Evolutionary conservation across 2,888 invertebrate genomes (phyloP), one percentile per base, ranked within the genome.

Genomic region (Sphaerophoria rueppellii): DNA sequence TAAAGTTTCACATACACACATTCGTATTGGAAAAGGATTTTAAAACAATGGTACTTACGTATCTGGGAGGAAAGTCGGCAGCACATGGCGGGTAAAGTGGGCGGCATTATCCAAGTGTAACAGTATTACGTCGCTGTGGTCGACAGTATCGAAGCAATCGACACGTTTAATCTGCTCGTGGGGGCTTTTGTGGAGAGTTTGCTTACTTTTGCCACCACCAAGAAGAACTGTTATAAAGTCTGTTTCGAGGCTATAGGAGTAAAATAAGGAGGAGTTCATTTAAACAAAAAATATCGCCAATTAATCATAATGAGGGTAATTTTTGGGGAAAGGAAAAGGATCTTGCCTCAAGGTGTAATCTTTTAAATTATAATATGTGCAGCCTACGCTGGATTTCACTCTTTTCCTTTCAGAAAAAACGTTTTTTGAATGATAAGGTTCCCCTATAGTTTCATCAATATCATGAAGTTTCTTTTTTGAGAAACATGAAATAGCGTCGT

Each of bases 81-180:
- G 93, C 1, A 96, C 94, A 88, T 95, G 93, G 89, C 94, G 93
- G 0, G 94, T 94, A 87, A 94, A 94, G 37, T 92, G 91, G 2
- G 94, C 93, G 0, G 94, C 92, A 61, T 92, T 88, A 82, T 93
- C 93, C 78, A 96, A 91, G 89, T 95, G 95, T 63, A 96, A 90
- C 34, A 97, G 89, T 4, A 93, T 89, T 0, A 94, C 93, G 89
- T 95, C 94, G 14, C 94, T 94, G 37, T 92, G 91, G 43, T 93
- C 92, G 12, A 96, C 90, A 3, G 90, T 90, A 87, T 93, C 93
- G 5, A 94, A 93, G 40, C 93, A 93, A 86, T 95, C 93, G 4
- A 97, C 93, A 73, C 93, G 91, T 40, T 93, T 92, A n/a, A 94
- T 93, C 92, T 96, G 95, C 89, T 97, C 96, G 89, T 95, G 93